Base-by-base conservation (phyloP, 2,888 invertebrate genomes). In the Coremacera marginata region DNA sequence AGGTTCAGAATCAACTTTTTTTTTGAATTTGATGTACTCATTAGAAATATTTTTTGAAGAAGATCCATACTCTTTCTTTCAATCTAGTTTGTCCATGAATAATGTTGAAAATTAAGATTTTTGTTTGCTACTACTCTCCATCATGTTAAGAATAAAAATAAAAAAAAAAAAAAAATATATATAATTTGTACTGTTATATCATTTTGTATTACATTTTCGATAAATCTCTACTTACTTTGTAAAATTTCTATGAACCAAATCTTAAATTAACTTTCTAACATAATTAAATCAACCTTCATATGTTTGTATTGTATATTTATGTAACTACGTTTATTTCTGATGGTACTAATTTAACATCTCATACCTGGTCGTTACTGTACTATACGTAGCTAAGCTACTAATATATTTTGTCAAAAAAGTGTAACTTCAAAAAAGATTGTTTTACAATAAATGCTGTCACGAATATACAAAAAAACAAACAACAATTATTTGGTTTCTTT, bases 331-430 rank as follows among this genome's bases (percentile, higher is more conserved):
- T 68, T 70, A 57, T 52, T 70, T 16, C 31, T 11, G 37, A 34
- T 52, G 57, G 57, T 57, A 85, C 84, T 85, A 81, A 78, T 79
- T 86, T 84, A 86, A 86, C 85, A 85, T 85, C 84, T 73, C 81
- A 81, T 85, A 86, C 82, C 84, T 80, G 83, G 80, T 84, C 86
- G 86, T 84, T 84, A 82, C n/a, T 31, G 84, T 84, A 82, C n/a
- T 31, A 55, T 22, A 57, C 8, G 7, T 8, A 37, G 8, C 8
- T 37, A 37, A n/a, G 1, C 8, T 8, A 44, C 14, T 11, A 44
- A 44, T 44, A 44, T 44, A 11, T 11, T 44, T 44, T 44, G 44
- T 44, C 60, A 44, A 62, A 63, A 67, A 80, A 81, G 77, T 82
- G 81, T 79, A 79, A 49, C 60, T 60, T 62, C 44, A 67, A 44